Conservation (phyloP, 2,797 vertebrate species). For the Aulostomus chinensis region DNA sequence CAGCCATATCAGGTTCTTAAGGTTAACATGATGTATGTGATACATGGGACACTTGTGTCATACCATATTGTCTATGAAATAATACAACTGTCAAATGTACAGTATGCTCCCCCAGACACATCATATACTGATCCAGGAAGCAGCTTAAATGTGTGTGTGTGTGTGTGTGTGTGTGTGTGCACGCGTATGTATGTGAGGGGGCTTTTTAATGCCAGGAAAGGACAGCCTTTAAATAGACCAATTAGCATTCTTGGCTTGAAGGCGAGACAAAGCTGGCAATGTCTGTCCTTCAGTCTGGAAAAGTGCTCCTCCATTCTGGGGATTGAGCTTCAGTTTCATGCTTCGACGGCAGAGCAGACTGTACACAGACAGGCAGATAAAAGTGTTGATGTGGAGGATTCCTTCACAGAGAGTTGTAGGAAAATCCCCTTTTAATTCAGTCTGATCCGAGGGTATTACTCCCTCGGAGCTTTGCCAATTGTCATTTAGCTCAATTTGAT, state of each 20-base stretch:
- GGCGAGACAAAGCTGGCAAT: conserved; percentile 64
- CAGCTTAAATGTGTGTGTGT: too few species aligned
- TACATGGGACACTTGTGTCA: too few species aligned
- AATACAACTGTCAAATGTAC: too few species aligned
- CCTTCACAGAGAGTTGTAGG: conserved; percentile 29
- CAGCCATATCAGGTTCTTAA: too few species aligned
- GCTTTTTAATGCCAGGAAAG: conserved; percentile 44
- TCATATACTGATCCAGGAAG: too few species aligned
- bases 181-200: too few species aligned
- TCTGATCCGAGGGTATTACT: conserved; percentile 45
- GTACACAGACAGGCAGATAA: conserved; percentile 31
- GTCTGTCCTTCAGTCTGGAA: conserved; percentile 63
- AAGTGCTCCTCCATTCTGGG: conserved; percentile 36
- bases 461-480: conserved; percentile 44
- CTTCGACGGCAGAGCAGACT: conserved; percentile 38
- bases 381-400: conserved; percentile 48
- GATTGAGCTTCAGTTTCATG: conserved; percentile 41
- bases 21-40: too few species aligned
- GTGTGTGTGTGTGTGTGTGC: too few species aligned
- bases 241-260: conserved; percentile 78
- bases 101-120: too few species aligned
- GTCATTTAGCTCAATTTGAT: conserved; percentile 49
- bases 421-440: conserved; percentile 61
- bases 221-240: conserved; percentile 63
- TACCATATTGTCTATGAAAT: too few species aligned